phyloP scores from a whole-genome alignment of 35 echinoderm and acorn worm species.

The Lytechinus pictus region DNA sequence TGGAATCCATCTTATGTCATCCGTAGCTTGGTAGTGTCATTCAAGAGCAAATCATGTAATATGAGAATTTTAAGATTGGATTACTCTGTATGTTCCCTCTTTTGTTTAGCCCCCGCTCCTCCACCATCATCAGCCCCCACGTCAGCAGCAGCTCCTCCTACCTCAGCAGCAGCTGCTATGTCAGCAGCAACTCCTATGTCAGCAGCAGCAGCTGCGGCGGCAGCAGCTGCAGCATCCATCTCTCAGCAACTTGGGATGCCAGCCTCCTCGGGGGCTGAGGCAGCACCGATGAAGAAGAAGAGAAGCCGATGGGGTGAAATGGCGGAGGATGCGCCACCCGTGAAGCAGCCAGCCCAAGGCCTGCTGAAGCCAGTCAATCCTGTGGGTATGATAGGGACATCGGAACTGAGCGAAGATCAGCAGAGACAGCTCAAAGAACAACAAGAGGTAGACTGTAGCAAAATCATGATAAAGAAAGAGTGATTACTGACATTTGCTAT shows the following conservation, averaged over 20 bases:
- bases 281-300: slow-evolving; percentile 27
- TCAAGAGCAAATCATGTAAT: too few relatives aligned
- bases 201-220: neutral
- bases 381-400: slow-evolving; percentile 93
- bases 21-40: too few relatives aligned
- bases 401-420: slow-evolving; percentile 83
- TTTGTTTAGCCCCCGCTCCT: too few relatives aligned
- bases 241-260: slow-evolving; percentile 10
- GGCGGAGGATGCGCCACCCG: neutral
- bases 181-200: neutral
- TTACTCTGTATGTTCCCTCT: too few relatives aligned
- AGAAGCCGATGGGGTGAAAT: slow-evolving; percentile 71
- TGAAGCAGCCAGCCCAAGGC: neutral
- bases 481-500: too few relatives aligned
- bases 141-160: neutral
- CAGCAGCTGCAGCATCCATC: slow-evolving; percentile 35
- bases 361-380: slow-evolving; percentile 71
- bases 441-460: slow-evolving; percentile 67
- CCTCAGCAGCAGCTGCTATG: neutral
- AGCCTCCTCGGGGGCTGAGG: slow-evolving; percentile 40
- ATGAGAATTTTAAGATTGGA: too few relatives aligned
- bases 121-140: neutral
- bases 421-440: slow-evolving; percentile 97
- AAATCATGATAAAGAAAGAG: too few relatives aligned
- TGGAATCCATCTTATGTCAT: too few relatives aligned